These are phyloP conservation scores for Murina feae DNA, from an alignment of 2,113 vertebrate species.

Conservation along the genomic window DNA sequence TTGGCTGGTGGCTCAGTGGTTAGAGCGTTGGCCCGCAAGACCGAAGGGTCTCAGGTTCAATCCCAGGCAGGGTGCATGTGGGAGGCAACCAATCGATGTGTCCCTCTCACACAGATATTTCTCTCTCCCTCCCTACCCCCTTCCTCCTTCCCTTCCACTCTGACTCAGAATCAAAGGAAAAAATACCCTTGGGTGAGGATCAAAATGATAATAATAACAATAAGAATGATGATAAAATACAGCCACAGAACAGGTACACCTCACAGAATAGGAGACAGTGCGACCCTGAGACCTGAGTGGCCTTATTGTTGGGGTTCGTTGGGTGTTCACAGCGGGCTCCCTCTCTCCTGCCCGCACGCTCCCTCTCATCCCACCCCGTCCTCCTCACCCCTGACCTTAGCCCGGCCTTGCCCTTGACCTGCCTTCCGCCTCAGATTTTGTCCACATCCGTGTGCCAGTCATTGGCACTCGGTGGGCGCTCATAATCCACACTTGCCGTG, in stretches of 20 bases:
- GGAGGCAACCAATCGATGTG: too few relatives aligned
- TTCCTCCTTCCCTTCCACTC: too few relatives aligned
- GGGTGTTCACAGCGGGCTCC: not conserved
- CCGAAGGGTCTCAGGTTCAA: too few relatives aligned
- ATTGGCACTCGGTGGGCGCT: not conserved
- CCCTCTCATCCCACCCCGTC: fast-evolving
- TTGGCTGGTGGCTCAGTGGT: too few relatives aligned
- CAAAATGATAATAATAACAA: too few relatives aligned
- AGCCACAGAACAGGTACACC: not conserved
- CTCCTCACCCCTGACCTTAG: fast-evolving
- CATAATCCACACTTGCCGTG: not conserved
- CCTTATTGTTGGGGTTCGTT: fast-evolving
- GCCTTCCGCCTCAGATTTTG: not conserved
- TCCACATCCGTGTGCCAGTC: not conserved
- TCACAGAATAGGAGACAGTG: not conserved
- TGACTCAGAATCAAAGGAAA: too few relatives aligned
- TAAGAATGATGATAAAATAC: not conserved
- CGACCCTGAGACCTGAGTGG: not conserved
- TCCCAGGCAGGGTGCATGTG: too few relatives aligned
- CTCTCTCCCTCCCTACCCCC: too few relatives aligned
- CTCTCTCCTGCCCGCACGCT: not conserved
- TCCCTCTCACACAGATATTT: too few relatives aligned
- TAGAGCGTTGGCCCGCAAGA: too few relatives aligned
- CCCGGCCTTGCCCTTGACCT: not conserved
- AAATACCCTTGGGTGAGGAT: too few relatives aligned